Base-by-base conservation (phyloP, 2,113 vertebrate genomes). In the Merops nubicus region DNA sequence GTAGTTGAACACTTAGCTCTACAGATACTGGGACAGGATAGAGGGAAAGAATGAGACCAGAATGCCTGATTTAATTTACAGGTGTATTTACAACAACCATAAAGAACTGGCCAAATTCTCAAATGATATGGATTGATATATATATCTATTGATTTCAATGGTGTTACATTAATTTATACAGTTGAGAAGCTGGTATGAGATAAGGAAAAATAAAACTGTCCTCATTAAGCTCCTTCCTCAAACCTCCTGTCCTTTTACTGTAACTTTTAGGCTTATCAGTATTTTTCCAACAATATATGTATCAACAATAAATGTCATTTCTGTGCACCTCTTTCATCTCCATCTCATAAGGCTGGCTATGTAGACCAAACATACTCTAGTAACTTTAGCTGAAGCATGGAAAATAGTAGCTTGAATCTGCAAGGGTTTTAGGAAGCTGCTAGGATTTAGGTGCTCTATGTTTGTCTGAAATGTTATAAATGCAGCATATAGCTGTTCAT, bases 381-480 rank as follows among this genome's bases (percentile, higher is more conserved):
- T 89, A 95, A 93, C 57, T 70, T 91, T 96, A 96, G 90, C 42
- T 82, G 93, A 97, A 95, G 93, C 95, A 96, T 95, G 96, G 93
- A 91, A 94, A 91, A 65, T 85, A 96, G 79, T 89, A 82, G 50
- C 93, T 96, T 97, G 82, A 91, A 50, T 88, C 59, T 83, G 50
- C 84, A 91, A 68, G 70, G 81, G 67, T 68, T 96, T 94, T 97
- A 95, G 88, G 90, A 92, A 94, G 89, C 75, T 96, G 72, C 91
- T 97, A 96, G 75, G 63, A 97, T 64, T 93, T 97, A 97, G 90
- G 85, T 95, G 38, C 54, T 94, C 74, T 92, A 15, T 92, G 94
- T 87, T 98, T 91, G 76, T 93, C 72, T 60, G 75, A 73, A 90
- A 89, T 38, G 31, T 91, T 95, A 93, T 79, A 93, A 76, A 85